A percentile compares a stretch with the other conserved stretches of the same genome.
These are phyloP conservation scores for Phrynocephalus vlangalii DNA, from an alignment of 2,797 vertebrate genomes.

Conservation along the genomic window DNA sequence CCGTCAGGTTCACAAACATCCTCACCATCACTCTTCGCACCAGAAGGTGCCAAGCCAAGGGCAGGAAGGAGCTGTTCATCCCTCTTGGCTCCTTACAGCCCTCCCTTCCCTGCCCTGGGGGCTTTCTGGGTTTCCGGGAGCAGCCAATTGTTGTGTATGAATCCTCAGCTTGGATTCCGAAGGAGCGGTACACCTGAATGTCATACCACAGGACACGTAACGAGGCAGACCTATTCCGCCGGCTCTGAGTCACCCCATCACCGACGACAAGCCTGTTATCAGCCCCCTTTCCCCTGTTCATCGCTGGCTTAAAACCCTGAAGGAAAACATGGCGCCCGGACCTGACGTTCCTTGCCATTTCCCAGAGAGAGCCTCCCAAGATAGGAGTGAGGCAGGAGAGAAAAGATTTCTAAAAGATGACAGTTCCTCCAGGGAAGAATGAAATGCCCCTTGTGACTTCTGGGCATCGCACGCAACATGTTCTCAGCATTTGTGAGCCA, in stretches of 20 bases:
- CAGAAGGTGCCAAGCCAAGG: slow-evolving; percentile 44
- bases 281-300: not conserved
- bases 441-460: not conserved
- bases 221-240: not conserved
- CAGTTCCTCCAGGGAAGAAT: not conserved
- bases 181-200: slow-evolving; percentile 44
- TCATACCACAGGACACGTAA: slow-evolving; percentile 51
- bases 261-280: not conserved
- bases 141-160: slow-evolving; percentile 24
- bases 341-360: not conserved
- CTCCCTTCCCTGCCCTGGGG: slow-evolving; percentile 44
- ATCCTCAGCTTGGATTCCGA: slow-evolving; percentile 61
- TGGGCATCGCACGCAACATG: not conserved
- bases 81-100: slow-evolving; percentile 38
- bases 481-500: not conserved
- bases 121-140: slow-evolving; percentile 57
- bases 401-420: not conserved
- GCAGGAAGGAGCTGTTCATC: slow-evolving; percentile 25
- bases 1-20: slow-evolving; percentile 29
- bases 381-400: no score
- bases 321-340: not conserved
- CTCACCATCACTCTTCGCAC: slow-evolving; percentile 40
- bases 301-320: no score
- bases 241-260: slow-evolving; percentile 17
- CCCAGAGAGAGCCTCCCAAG: not conserved